Percentiles rank a stretch among this genome's conserved stretches.
Evolutionary conservation across 1,140 invertebrate species (phyloP).

Genomic region (Galleria mellonella): DNA sequence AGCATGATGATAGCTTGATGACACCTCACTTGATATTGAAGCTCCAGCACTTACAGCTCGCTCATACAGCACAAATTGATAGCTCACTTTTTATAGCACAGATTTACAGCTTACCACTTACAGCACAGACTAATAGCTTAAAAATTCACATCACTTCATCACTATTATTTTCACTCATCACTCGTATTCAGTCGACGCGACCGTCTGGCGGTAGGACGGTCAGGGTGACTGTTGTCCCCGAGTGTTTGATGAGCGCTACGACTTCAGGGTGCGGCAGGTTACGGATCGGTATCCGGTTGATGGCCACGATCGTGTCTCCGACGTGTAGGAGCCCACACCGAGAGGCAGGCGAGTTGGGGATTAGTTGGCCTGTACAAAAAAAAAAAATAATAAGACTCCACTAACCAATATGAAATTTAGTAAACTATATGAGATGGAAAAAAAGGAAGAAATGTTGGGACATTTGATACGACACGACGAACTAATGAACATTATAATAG

Average conservation of each 20-base stretch:
- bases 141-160: not conserved
- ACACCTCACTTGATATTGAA: too few species aligned
- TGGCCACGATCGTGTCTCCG: slow-evolving; percentile 96
- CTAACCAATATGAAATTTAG: not conserved
- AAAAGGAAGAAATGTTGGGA: too few species aligned
- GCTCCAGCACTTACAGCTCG: too few species aligned
- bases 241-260: slow-evolving; percentile 95
- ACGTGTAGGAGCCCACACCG: slow-evolving; percentile 92
- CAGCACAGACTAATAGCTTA: too few species aligned
- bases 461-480: too few species aligned
- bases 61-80: too few species aligned
- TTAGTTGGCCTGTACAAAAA: slow-evolving; percentile 84
- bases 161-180: not conserved
- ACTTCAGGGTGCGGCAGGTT: slow-evolving; percentile 97
- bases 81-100: too few species aligned
- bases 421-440: too few species aligned
- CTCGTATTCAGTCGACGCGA: not conserved
- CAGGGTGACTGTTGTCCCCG: slow-evolving; percentile 91
- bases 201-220: slow-evolving; percentile 77
- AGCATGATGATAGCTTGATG: too few species aligned
- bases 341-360: slow-evolving; percentile 96
- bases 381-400: slow-evolving; percentile 2
- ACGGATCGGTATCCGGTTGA: slow-evolving; percentile 94
- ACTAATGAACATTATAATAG: too few species aligned
- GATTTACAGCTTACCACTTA: too few species aligned